Conservation (phyloP, 1,140 invertebrate species). For the Pseudomyrmex sp. region DNA sequence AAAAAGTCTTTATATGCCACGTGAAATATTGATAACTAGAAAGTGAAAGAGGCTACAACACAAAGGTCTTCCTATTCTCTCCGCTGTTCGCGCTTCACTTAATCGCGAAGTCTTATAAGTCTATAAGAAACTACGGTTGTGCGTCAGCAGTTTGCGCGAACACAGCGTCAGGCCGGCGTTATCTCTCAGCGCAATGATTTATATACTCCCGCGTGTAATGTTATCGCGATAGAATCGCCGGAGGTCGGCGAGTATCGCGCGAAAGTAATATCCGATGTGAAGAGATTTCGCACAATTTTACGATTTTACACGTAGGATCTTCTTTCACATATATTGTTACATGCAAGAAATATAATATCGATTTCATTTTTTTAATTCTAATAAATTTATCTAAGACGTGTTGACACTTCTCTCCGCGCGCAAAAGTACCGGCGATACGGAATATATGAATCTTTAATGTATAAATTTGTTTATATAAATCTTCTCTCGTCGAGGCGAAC, state of each 20-base stretch:
- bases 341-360: too few relatives aligned
- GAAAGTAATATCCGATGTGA: slow-evolving; percentile 39
- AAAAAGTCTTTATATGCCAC: slow-evolving; percentile 50
- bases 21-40: slow-evolving; percentile 59
- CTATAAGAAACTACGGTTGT: slow-evolving; percentile 57
- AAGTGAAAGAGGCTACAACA: slow-evolving; percentile 38
- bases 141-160: slow-evolving; percentile 56
- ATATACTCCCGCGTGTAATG: slow-evolving; percentile 25
- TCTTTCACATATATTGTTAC: too few relatives aligned
- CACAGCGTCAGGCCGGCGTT: slow-evolving; percentile 11
- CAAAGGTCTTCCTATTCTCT: slow-evolving; percentile 47
- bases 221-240: slow-evolving; percentile 12
- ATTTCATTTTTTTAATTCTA: too few relatives aligned
- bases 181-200: slow-evolving; percentile 40
- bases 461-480: too few relatives aligned
- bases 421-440: too few relatives aligned
- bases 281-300: not conserved
- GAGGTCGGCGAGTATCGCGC: not conserved
- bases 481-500: too few relatives aligned
- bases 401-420: too few relatives aligned
- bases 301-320: too few relatives aligned
- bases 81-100: slow-evolving; percentile 47
- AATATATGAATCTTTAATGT: too few relatives aligned
- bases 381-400: too few relatives aligned
- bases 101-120: slow-evolving; percentile 46